Conservation (phyloP, 2,797 vertebrate species). For the Vultur gryphus region DNA sequence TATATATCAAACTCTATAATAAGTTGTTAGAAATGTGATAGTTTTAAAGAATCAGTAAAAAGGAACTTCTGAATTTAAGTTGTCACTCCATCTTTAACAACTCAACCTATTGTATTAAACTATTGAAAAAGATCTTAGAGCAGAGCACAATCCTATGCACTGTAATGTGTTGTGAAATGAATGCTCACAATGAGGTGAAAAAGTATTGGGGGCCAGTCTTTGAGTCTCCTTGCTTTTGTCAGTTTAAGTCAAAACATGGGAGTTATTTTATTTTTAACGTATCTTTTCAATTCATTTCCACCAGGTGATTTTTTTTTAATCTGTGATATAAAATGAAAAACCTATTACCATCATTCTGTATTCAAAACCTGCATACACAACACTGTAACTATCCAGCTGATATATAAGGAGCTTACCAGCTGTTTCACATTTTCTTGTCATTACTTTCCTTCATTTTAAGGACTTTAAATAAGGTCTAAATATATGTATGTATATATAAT, state of each 20-base stretch:
- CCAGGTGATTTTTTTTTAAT: not conserved
- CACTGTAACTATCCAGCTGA: not conserved
- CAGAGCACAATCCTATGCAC: not conserved
- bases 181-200: not conserved
- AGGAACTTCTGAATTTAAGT: not conserved
- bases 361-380: not conserved
- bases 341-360: not conserved
- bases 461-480: not conserved
- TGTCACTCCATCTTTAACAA: not conserved
- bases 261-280: slow-evolving; percentile 17
- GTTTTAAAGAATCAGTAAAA: not conserved
- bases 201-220: not conserved
- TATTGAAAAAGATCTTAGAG: not conserved
- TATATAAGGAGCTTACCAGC: not conserved
- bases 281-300: not conserved
- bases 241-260: not conserved
- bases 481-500: not conserved
- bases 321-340: not conserved
- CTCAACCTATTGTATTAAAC: not conserved
- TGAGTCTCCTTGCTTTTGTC: not conserved
- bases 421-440: not conserved
- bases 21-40: not conserved
- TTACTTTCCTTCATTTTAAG: not conserved
- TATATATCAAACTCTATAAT: not conserved
- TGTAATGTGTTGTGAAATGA: not conserved